Conservation (phyloP, 1,140 invertebrate genomes). For the Druon quercuslanigerum region DNA sequence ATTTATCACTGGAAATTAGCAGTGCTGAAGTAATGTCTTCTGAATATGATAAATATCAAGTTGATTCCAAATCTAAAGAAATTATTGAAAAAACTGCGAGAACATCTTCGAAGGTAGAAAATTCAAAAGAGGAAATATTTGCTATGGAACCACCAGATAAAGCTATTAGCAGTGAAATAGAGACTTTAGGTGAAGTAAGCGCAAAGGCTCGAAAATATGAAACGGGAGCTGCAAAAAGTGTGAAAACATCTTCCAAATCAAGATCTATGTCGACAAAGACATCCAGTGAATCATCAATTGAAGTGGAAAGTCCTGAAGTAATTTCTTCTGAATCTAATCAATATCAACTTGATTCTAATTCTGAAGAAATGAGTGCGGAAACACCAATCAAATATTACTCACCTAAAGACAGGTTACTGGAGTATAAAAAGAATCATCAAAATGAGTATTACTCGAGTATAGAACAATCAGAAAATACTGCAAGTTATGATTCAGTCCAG, state of each 20-base stretch:
- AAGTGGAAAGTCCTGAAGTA: constrained; percentile 29
- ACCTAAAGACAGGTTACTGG: constrained; percentile 49
- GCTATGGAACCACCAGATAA: too few species aligned
- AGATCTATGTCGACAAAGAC: not conserved
- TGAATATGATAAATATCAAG: not conserved
- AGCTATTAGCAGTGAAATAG: too few species aligned
- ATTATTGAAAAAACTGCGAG: not conserved
- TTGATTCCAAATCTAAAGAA: constrained; percentile 35
- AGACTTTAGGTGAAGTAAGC: too few species aligned
- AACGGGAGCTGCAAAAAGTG: not conserved
- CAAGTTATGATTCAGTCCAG: not conserved
- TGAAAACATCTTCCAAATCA: not conserved
- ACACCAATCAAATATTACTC: constrained; percentile 59
- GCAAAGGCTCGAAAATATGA: not conserved
- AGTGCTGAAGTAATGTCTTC: not conserved
- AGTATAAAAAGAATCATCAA: constrained; percentile 53
- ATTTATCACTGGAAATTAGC: not conserved
- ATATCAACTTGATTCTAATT: constrained; percentile 31
- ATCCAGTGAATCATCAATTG: not conserved
- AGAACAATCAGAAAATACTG: not conserved
- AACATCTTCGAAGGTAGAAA: too few species aligned
- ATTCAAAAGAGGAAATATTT: too few species aligned
- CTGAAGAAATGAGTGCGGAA: constrained; percentile 40
- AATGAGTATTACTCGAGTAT: constrained; percentile 27
- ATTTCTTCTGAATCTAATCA: constrained; percentile 1